phyloP scores from a whole-genome alignment of 2,113 vertebrate genomes.

The Puma concolor region DNA sequence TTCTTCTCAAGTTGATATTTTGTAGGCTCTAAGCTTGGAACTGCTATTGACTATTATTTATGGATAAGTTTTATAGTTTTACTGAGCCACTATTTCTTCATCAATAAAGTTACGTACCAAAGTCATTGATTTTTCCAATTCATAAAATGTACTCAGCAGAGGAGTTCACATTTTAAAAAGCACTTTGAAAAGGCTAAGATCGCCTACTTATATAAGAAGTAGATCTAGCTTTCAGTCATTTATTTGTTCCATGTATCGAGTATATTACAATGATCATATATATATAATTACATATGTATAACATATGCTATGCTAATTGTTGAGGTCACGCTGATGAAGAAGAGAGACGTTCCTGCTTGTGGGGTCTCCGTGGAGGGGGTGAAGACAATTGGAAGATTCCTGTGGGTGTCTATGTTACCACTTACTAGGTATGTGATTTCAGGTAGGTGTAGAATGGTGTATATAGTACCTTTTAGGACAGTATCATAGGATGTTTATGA shows the following conservation, averaged over 20 bases:
- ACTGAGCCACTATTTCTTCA: background rate
- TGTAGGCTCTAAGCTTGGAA: background rate
- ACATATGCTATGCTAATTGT: background rate
- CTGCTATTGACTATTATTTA: background rate
- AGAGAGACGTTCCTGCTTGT: background rate
- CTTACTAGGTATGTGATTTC: background rate
- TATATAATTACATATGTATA: background rate
- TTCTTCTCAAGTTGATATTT: background rate
- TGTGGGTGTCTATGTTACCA: background rate
- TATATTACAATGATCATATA: background rate
- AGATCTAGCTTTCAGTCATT: background rate
- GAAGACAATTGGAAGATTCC: background rate
- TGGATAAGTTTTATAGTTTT: conserved; percentile 7
- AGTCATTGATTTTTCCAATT: background rate
- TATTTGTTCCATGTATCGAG: background rate
- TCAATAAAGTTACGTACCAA: background rate
- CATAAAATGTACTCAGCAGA: background rate
- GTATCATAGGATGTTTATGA: background rate
- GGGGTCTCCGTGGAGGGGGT: background rate
- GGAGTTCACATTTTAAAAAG: background rate
- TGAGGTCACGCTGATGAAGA: background rate
- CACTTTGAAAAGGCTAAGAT: background rate
- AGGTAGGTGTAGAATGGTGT: background rate
- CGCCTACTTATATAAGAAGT: background rate
- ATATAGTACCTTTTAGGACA: background rate